Evolutionary conservation across 2,113 vertebrate species (phyloP).

Genomic region (Phycodurus eques): DNA sequence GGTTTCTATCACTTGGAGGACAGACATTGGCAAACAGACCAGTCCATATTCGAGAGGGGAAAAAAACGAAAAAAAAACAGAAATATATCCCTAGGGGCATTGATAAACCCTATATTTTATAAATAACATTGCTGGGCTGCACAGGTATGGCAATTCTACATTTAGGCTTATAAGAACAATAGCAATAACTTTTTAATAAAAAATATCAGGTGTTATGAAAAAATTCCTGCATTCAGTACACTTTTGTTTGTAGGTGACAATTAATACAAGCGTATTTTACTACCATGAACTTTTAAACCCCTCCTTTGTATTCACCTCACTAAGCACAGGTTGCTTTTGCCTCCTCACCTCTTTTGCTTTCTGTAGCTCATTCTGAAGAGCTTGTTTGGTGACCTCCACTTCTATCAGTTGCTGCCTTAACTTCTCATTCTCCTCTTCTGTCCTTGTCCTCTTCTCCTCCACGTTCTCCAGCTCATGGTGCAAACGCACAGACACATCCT

Average conservation of each 20-base stretch:
- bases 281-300: not conserved
- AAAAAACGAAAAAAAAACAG: too few relatives aligned
- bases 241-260: not conserved
- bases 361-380: conserved; percentile 92
- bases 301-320: conserved; percentile 1
- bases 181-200: not conserved
- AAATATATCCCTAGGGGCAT: too few relatives aligned
- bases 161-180: not conserved
- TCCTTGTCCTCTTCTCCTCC: conserved; percentile 94
- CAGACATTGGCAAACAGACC: not conserved
- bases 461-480: conserved; percentile 97
- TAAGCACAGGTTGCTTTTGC: not conserved
- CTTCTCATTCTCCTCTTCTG: conserved; percentile 96
- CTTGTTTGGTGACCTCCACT: conserved; percentile 94
- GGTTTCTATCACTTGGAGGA: not conserved
- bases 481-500: conserved; percentile 95
- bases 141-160: not conserved
- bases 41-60: too few relatives aligned
- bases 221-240: not conserved
- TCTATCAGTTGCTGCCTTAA: conserved; percentile 93
- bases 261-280: not conserved
- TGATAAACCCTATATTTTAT: too few relatives aligned
- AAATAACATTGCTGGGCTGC: not conserved
- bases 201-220: not conserved
- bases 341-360: conserved; percentile 91